Percentiles rank a stretch among this genome's conserved stretches.
Evolutionary conservation across 1,140 invertebrate species (phyloP).

Genomic region (Subanguina moxae): DNA sequence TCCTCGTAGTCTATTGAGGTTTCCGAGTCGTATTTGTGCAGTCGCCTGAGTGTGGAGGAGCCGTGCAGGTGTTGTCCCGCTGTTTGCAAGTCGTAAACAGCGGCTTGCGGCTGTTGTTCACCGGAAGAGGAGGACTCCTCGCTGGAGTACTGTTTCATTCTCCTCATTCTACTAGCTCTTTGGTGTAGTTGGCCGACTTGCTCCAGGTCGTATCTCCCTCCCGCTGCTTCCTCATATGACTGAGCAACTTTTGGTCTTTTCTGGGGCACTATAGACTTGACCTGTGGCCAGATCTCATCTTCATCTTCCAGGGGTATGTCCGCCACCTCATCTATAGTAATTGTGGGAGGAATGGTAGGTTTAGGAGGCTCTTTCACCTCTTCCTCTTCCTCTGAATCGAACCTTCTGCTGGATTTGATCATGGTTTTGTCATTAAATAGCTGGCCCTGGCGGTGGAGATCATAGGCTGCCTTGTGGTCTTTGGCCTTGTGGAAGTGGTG

Average conservation of each 20-base stretch:
- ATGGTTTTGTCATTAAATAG: constrained; percentile 26
- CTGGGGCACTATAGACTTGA: background rate
- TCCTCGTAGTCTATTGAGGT: constrained; percentile 34
- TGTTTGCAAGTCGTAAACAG: constrained; percentile 24
- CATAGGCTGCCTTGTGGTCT: constrained; percentile 40
- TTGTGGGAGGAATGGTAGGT: constrained; percentile 18
- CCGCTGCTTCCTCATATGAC: constrained; percentile 9
- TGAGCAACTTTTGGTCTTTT: constrained; percentile 9
- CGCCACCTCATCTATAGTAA: constrained; percentile 13
- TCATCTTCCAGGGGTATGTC: background rate
- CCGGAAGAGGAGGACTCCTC: constrained; percentile 17
- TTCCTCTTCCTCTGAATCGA: constrained; percentile 8
- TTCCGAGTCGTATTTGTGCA: constrained; percentile 33
- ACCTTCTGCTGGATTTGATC: constrained; percentile 11
- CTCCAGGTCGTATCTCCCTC: constrained; percentile 23
- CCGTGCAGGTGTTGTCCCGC: constrained; percentile 31
- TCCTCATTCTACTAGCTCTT: constrained; percentile 26
- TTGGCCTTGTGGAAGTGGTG: constrained; percentile 14
- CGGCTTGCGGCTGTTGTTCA: background rate
- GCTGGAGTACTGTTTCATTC: constrained; percentile 31
- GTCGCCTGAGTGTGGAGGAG: constrained; percentile 21
- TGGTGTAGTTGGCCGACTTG: constrained; percentile 21
- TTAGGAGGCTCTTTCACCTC: background rate
- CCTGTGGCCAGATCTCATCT: background rate
- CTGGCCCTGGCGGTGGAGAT: constrained; percentile 37